phyloP scores from a whole-genome alignment of 1,140 invertebrate species.

The Dryas iulia region DNA sequence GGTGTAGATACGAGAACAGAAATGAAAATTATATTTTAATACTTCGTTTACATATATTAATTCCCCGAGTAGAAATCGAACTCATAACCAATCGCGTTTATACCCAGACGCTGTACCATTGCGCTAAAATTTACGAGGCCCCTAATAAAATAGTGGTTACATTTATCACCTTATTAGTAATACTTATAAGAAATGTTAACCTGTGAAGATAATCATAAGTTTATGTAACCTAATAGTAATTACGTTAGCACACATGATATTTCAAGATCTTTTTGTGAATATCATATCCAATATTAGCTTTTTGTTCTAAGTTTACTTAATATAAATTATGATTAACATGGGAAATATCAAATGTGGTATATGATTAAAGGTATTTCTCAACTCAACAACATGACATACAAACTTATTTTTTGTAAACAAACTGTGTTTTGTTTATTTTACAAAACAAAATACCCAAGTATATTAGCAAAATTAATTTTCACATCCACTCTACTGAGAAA shows the following conservation, averaged over 20 bases:
- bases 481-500: slow-evolving; percentile 16
- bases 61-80: too few species aligned
- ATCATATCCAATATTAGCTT: slow-evolving; percentile 5
- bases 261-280: slow-evolving; percentile 12
- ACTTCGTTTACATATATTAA: too few species aligned
- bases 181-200: background rate
- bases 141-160: too few species aligned
- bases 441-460: background rate
- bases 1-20: too few species aligned
- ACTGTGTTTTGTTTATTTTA: background rate
- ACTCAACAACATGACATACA: background rate
- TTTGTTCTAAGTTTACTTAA: slow-evolving; percentile 5
- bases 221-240: background rate
- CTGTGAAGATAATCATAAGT: background rate
- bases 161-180: too few species aligned
- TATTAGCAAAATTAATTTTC: slow-evolving; percentile 10
- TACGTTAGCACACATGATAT: background rate
- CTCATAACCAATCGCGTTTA: too few species aligned
- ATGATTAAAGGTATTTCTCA: background rate
- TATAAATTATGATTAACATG: background rate
- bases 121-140: too few species aligned
- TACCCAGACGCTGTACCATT: too few species aligned
- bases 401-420: background rate
- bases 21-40: too few species aligned
- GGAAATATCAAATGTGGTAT: background rate